Base-by-base conservation (phyloP, 2,888 invertebrate species). In the Neoaliturus tenellus region DNA sequence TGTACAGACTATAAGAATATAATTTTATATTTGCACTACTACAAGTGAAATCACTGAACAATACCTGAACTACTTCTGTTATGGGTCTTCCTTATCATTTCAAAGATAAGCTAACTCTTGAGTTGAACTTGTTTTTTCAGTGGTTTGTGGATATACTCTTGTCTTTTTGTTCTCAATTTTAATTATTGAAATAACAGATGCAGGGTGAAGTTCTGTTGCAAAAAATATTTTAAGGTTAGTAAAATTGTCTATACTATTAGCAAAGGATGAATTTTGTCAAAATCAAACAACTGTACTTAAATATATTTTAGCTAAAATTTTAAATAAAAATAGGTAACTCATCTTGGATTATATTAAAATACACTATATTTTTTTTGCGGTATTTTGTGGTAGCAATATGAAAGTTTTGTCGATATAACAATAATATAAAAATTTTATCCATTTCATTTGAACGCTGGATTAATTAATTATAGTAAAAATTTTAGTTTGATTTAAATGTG, bases 61-160 rank as follows among this genome's bases (percentile, higher is more conserved):
- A 28, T 62, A 62, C 62, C 62, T 62, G 62, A 62, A 31, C 62
- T 62, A 62, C 62, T 62, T 62, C 31, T 3, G 28, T 62, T 31
- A 62, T 28, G 17, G 28, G 62, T 12, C 62, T 62, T 62, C 62
- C 28, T 62, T 62, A 62, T 62, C 62, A 62, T 62, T 5, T 28
- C 31, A 12, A 14, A 28, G 62, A 62, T 62, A 62, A 62, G 23
- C 51, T 5, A 14, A 31, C 25, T 62, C 62, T 62, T 62, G 62
- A 62, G 62, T 8, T 28, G 28, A 62, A 28, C 62, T 28, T 28
- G 62, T 20, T 25, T n/a, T 62, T 28, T 62, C 62, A 62, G 31
- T 1, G 25, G 25, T 25, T 55, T 55, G 55, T 14, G 5, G 62
- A 62, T 62, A 62, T 0, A 62, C 10, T 62, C 62, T 62, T 62